phyloP scores from a whole-genome alignment of 2,797 vertebrate species.

The Phataginus tricuspis region DNA sequence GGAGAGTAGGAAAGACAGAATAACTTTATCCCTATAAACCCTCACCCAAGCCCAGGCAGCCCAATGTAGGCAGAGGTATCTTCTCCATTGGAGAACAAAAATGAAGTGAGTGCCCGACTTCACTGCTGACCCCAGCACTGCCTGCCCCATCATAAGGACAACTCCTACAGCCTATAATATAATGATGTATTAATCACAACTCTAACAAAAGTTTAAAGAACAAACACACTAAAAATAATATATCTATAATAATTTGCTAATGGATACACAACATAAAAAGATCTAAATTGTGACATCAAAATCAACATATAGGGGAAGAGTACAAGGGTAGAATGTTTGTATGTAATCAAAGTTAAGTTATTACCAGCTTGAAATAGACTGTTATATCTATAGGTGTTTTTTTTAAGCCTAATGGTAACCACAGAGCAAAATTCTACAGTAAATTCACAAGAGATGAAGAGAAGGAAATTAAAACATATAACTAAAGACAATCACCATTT shows the following conservation, averaged over 20 bases:
- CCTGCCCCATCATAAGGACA: too few relatives aligned
- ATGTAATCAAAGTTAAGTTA: background rate
- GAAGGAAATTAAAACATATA: background rate
- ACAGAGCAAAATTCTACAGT: background rate
- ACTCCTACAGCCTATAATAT: background rate
- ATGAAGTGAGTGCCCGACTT: background rate
- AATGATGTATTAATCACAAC: background rate
- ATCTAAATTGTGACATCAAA: background rate
- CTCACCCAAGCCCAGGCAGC: background rate
- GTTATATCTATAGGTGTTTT: background rate
- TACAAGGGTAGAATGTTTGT: background rate
- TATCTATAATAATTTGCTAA: background rate
- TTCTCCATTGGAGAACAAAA: background rate
- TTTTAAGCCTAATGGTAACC: background rate
- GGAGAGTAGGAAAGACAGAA: background rate
- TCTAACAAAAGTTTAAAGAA: background rate
- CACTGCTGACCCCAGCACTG: background rate
- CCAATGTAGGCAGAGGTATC: background rate
- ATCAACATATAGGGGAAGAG: background rate
- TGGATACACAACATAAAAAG: background rate
- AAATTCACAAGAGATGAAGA: background rate
- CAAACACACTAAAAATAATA: background rate
- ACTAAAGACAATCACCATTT: background rate
- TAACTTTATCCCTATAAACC: background rate
- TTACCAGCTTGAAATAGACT: background rate